Percentiles rank a stretch among this genome's conserved stretches.
Evolutionary conservation across 2,113 vertebrate species (phyloP).

Genomic region (Lophura nycthemera): DNA sequence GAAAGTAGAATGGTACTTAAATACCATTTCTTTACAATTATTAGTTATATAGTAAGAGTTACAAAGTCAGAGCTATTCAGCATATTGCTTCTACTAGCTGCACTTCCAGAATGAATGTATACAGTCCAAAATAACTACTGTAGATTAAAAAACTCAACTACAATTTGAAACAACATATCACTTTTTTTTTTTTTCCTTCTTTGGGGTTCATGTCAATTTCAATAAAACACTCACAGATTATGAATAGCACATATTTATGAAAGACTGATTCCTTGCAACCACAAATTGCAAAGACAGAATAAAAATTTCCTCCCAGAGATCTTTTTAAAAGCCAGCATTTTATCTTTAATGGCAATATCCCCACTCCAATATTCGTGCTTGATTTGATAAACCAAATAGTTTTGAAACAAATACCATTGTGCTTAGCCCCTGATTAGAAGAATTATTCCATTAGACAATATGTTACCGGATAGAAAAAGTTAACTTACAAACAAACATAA

Average conservation of each 20-base stretch:
- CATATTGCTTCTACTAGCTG: not conserved
- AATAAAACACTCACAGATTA: not conserved
- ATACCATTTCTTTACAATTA: not conserved
- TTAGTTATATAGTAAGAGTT: not conserved
- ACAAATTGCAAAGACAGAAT: not conserved
- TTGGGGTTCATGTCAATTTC: not conserved
- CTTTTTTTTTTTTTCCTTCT: accelerated
- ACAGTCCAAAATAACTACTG: not conserved
- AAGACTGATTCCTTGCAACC: not conserved
- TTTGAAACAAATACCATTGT: not conserved
- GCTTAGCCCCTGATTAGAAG: not conserved
- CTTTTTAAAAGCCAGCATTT: not conserved
- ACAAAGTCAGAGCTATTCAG: not conserved
- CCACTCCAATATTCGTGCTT: not conserved
- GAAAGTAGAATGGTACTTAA: not conserved
- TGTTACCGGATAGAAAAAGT: not conserved
- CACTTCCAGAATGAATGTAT: not conserved
- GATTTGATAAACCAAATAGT: not conserved
- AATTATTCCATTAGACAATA: not conserved
- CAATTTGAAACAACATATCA: not conserved
- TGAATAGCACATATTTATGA: not conserved
- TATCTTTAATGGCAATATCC: not conserved
- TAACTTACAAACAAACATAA: not conserved
- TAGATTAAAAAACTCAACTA: not conserved
- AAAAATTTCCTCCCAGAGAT: not conserved